phyloP scores from a whole-genome alignment of 2,888 invertebrate species.

The Bombylius major region DNA sequence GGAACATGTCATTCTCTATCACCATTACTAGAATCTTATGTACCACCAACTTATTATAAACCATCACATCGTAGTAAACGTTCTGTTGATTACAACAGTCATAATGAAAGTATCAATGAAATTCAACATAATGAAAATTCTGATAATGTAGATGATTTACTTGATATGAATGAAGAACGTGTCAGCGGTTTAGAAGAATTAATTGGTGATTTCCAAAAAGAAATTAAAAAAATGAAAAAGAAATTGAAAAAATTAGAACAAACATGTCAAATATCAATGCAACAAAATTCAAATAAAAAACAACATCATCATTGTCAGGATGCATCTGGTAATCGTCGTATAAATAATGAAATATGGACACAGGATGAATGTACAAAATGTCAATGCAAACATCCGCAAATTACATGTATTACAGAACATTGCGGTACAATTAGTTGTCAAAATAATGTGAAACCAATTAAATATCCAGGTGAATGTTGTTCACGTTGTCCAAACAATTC shows the following conservation, averaged over 20 bases:
- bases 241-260: constrained; percentile 37
- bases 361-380: constrained; percentile 40
- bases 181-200: constrained; percentile 43
- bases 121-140: background rate
- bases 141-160: constrained; percentile 23
- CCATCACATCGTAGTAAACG: constrained; percentile 21
- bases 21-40: constrained; percentile 24
- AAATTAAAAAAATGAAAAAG: constrained; percentile 40
- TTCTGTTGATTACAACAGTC: constrained; percentile 12
- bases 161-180: constrained; percentile 36
- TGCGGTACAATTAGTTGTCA: constrained; percentile 34
- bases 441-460: constrained; percentile 26
- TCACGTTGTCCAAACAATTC: constrained; percentile 28
- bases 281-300: constrained; percentile 17
- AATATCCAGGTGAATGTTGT: constrained; percentile 36
- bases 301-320: constrained; percentile 34
- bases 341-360: constrained; percentile 39
- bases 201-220: constrained; percentile 40
- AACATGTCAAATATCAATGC: constrained; percentile 17
- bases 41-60: constrained; percentile 28
- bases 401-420: constrained; percentile 36
- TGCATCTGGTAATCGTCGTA: constrained; percentile 31
- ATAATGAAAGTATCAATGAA: constrained; percentile 11
- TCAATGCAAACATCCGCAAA: constrained; percentile 37
- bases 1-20: constrained; percentile 42